A percentile compares a stretch with the other conserved stretches of the same genome.
phyloP scores from a whole-genome alignment of 2,797 vertebrate species.

The Alosa sapidissima region DNA sequence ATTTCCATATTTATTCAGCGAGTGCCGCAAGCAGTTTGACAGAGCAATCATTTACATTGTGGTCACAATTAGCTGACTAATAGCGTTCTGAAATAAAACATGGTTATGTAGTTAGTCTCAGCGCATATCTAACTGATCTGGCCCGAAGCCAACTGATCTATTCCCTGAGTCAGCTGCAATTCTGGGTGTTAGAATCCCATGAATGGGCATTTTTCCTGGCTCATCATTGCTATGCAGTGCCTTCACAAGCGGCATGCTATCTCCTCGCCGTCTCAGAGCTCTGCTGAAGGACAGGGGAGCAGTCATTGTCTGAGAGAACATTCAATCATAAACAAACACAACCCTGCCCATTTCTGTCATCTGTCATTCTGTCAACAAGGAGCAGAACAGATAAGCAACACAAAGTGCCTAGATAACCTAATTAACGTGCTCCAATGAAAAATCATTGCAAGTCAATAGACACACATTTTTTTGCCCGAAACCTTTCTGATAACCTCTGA shows the following conservation, averaged over 20 bases:
- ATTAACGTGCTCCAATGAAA: background rate
- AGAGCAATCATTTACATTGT: background rate
- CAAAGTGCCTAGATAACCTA: background rate
- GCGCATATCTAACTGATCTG: background rate
- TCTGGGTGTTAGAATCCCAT: background rate
- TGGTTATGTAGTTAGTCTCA: background rate
- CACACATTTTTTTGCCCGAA: background rate
- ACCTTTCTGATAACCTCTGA: background rate
- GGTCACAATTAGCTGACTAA: background rate
- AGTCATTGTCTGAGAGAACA: background rate
- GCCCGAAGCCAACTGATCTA: background rate
- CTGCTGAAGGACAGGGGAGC: background rate
- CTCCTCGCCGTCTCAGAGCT: background rate
- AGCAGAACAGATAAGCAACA: background rate
- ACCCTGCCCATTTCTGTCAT: background rate
- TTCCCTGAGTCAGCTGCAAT: background rate
- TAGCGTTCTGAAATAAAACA: background rate
- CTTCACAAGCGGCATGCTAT: background rate
- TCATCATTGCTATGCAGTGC: background rate
- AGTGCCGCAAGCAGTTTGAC: background rate
- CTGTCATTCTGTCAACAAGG: background rate
- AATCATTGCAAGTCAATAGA: background rate
- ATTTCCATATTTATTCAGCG: background rate
- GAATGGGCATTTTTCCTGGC: background rate
- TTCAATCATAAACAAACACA: background rate